Evolutionary conservation across 2,888 invertebrate genomes (phyloP), one percentile per base, ranked within the genome.

Genomic region (Odontocolon sp.): DNA sequence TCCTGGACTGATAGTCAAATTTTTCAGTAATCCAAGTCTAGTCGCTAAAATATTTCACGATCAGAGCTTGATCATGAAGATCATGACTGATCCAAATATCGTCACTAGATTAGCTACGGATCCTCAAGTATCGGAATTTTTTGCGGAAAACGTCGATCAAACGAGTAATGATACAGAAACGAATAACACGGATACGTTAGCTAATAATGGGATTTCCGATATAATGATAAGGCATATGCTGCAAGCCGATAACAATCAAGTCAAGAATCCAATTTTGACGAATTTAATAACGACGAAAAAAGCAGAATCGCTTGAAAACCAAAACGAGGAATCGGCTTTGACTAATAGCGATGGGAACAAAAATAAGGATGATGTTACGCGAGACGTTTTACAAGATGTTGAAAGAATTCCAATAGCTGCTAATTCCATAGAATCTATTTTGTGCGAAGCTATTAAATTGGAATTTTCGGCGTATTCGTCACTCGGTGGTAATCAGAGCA

Each of bases 371-470:
- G 92, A 92, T 79, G 91, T 92, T 63, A 94, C 94, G 0, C 91
- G 92, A 80, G 94, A 94, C 82, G 93, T 94, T 52, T 89, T 94
- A 18, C 93, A 94, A 83, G 94, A 95, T 85, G 94, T 94, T 8
- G 76, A 69, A 38, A 74, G 92, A 83, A 92, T 93, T 88, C 91
- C 92, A 9, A 91, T 91, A 42, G 93, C 93, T 82, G 93, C 93
- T 0, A 94, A 94, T 88, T 95, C 95, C 2, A 95, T 97, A 88
- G 96, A 96, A 87, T 95, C 96, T 0, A 96, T 97, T 84, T 91
- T 97, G 36, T 96, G 95, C 76, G 96, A 96, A 85, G 97, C 97
- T 5, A 96, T 97, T 80, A 96, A 96, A 84, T 91, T 97, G 73
- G 97, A 97, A 90, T 97, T 95, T 87, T 95, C 95, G 84, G 93